Evolutionary conservation across 2,113 vertebrate species (phyloP), one percentile per base, ranked within the genome.

Genomic region (Gasterosteus nipponicus): DNA sequence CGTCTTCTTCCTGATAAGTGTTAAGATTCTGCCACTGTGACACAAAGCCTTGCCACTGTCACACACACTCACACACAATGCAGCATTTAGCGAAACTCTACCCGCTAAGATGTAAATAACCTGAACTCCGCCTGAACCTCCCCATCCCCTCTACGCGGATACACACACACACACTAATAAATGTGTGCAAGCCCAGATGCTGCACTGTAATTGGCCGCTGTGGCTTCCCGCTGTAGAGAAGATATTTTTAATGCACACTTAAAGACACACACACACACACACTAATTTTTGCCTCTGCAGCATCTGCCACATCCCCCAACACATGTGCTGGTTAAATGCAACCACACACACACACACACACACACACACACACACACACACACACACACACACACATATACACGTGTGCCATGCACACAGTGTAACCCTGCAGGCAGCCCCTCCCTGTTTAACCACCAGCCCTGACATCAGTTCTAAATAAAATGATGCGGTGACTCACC

Each of bases 171-270:
- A 83, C 79, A 44, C 84, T 71, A 79, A 89, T 88, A 91, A 80
- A 89, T 91, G 85, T 92, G 91, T 87, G 78, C 77, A 57, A 86
- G 89, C 84, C 87, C 90, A 93, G 92, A 92, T 94, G 91, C 92
- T 78, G 87, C 77, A 78, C 88, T 90, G 90, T 93, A 93, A 93
- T 94, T 95, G 93, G 90, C 89, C 80, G 77, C 86, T 86, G 84
- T 91, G 90, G 90, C 87, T 90, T 92, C 90, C 89, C 83, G 89
- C 91, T 92, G 90, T 89, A 91, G 89, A 68, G 71, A 91, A 93
- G 89, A 93, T 90, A 91, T 94, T 93, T 92, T 93, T 91, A 89
- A 91, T 86, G 78, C 86, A 86, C 89, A 64, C 77, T 69, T 73
- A 86, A 82, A 81, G 57, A 79, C 69, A 59, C 77, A 58, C 80